phyloP scores from a whole-genome alignment of 2,113 vertebrate species.

The Condylura cristata region DNA sequence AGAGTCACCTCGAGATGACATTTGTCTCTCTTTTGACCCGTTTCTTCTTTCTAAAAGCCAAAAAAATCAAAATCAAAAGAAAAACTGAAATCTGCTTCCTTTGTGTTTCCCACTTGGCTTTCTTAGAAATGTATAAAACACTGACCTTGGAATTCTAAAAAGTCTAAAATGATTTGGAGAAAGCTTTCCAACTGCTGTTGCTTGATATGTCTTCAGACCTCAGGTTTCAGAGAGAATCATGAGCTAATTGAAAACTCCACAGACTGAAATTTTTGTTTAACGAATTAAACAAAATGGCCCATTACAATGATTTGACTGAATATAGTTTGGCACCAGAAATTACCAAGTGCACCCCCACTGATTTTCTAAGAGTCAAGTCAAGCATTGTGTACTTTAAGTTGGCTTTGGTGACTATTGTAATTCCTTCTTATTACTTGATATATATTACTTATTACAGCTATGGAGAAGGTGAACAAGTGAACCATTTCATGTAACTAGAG shows the following conservation, averaged over 20 bases:
- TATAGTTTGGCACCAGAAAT: constrained; percentile 3
- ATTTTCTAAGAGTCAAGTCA: neutral
- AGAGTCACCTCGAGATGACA: constrained; percentile 56
- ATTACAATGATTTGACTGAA: neutral
- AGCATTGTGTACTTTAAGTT: neutral
- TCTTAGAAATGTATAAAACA: constrained; percentile 33
- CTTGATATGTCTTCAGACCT: constrained; percentile 35
- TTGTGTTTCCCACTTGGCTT: constrained; percentile 46
- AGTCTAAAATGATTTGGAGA: constrained; percentile 33
- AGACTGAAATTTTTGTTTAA: neutral
- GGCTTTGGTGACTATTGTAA: neutral
- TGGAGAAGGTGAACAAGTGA: neutral
- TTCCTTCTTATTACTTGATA: neutral
- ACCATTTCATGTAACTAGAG: neutral
- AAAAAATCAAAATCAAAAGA: constrained; percentile 53
- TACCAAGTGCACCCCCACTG: neutral
- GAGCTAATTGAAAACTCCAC: constrained; percentile 53
- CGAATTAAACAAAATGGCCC: constrained; percentile 40
- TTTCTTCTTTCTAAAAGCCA: constrained; percentile 42
- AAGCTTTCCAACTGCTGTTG: constrained; percentile 45
- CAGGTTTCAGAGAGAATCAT: neutral
- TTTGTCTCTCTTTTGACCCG: constrained; percentile 60
- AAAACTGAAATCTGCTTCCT: constrained; percentile 12
- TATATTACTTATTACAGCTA: too few relatives aligned
- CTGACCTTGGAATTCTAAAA: constrained; percentile 68